Base-by-base conservation (phyloP, 2,113 vertebrate genomes). In the Sisor rabdophorus region DNA sequence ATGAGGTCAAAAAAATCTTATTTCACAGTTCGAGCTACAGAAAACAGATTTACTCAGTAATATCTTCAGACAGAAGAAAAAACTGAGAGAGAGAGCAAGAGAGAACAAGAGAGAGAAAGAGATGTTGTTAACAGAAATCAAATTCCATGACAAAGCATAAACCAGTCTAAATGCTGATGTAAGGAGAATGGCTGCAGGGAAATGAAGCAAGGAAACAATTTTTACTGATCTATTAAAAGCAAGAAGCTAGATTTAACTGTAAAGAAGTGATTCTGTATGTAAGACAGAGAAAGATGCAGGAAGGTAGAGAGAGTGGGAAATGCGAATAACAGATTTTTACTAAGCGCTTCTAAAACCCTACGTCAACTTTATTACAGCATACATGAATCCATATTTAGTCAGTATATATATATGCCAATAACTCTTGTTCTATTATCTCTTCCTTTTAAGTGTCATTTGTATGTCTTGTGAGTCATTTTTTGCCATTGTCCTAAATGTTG, bases 121-220 rank as follows among this genome's bases (percentile, higher is more conserved):
- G 53, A 50, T 36, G 40, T 55, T 64, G 73, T 75, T 75, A 65
- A 76, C 61, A 61, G 75, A 71, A 71, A 78, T 61, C 68, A 63
- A 28, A 40, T 44, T 78, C 15, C 40, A 68, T 19, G 47, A 26
- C 28, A 61, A 67, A 32, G 55, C 55, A 7, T 77, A 36, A 71
- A 63, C 50, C 79, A 71, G 36, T n/a, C 70, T 58, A 67, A 65
- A 47, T 60, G 68, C 76, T 71, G 67, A 78, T 71, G 56, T 54
- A 71, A 71, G 58, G 68, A 53, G 58, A 63, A 61, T 10, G 20
- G 28, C 30, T 44, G 58, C 44, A 28, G 68, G 56, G 36, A 71
- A 71, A 63, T 53, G 22, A 28, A 54, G 47, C 16, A 20, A 32
- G 63, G 47, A 52, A 77, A 59, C 73, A 63, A 22, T 52, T 54